Conservation (phyloP, 2,888 invertebrate species). For the Nymphalis urticae region DNA sequence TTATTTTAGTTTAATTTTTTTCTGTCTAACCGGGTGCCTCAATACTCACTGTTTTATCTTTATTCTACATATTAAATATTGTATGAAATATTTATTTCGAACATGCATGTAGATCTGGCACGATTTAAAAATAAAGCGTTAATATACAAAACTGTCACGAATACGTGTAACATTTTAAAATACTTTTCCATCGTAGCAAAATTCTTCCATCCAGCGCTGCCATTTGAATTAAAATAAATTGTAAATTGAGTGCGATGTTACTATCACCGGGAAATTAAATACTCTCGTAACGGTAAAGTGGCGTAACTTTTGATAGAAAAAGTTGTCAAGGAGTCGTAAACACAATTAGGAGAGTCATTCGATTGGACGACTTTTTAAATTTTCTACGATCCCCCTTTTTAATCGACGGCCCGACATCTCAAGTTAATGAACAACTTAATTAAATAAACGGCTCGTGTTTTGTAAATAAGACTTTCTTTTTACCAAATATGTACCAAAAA, state of each 20-base stretch:
- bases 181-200: background rate
- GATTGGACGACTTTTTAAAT: conserved; percentile 64
- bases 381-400: conserved; percentile 47
- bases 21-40: too few species aligned
- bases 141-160: too few species aligned
- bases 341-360: conserved; percentile 66
- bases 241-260: conserved; percentile 31
- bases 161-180: too few species aligned
- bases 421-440: conserved; percentile 57
- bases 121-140: too few species aligned
- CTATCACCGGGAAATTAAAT: conserved; percentile 40
- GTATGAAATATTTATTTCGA: too few species aligned
- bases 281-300: conserved; percentile 33
- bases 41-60: too few species aligned
- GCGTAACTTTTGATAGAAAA: conserved; percentile 52
- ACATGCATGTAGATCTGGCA: too few species aligned
- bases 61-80: too few species aligned
- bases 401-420: conserved; percentile 49
- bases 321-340: conserved; percentile 69
- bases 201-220: background rate
- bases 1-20: too few species aligned
- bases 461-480: too few species aligned
- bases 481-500: too few species aligned
- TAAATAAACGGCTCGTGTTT: conserved; percentile 18
- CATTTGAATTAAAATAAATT: conserved; percentile 18